Conservation (phyloP, 2,888 invertebrate genomes). For the Nemapogon koenigi region DNA sequence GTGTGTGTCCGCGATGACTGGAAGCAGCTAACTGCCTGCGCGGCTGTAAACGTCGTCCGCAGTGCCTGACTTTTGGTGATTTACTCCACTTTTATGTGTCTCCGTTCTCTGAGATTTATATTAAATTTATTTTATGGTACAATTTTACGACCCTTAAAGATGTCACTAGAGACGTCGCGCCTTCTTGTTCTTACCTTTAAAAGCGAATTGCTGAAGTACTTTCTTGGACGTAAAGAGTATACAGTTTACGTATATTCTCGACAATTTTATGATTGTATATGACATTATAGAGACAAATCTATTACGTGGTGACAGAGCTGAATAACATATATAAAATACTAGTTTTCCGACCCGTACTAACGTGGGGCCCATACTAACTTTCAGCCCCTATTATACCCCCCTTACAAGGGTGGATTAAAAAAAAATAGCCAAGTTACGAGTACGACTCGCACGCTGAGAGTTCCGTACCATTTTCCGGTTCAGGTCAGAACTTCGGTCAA, state of each 20-base stretch:
- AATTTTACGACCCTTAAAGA: slow-evolving; percentile 51
- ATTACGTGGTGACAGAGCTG: too few relatives aligned
- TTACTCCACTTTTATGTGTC: slow-evolving; percentile 62
- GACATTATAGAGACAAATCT: too few relatives aligned
- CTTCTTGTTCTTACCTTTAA: slow-evolving; percentile 7
- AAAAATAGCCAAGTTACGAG: too few relatives aligned
- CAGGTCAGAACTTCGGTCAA: too few relatives aligned
- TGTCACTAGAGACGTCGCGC: slow-evolving; percentile 25
- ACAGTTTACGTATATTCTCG: slow-evolving; percentile 6
- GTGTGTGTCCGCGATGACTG: neutral
- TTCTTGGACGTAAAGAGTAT: slow-evolving; percentile 6
- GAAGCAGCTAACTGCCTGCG: slow-evolving; percentile 51
- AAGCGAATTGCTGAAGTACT: slow-evolving; percentile 7
- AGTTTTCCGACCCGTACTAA: too few relatives aligned
- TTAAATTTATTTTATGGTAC: slow-evolving; percentile 45
- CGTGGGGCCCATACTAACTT: too few relatives aligned
- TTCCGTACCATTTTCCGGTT: too few relatives aligned
- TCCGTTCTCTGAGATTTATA: slow-evolving; percentile 42
- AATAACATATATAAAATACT: too few relatives aligned
- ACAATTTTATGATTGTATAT: slow-evolving; percentile 2
- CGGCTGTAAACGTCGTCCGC: slow-evolving; percentile 60
- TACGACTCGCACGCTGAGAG: too few relatives aligned
- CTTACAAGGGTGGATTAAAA: too few relatives aligned
- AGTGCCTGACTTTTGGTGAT: slow-evolving; percentile 58
- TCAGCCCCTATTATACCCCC: too few relatives aligned